phyloP scores from a whole-genome alignment of 2,113 vertebrate species.

The Myocastor coypus region DNA sequence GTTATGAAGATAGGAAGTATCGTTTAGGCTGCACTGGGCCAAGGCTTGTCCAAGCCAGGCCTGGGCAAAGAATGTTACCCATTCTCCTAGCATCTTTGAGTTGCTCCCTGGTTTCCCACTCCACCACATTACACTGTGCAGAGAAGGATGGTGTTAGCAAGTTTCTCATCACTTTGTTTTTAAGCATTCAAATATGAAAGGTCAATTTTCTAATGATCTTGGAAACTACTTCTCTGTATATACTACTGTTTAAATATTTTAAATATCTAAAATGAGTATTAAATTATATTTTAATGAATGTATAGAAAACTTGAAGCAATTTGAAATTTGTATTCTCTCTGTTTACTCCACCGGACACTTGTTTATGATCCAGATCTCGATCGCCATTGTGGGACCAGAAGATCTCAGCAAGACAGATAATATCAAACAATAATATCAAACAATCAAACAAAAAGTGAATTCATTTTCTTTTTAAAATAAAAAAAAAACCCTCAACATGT shows the following conservation, averaged over 20 bases:
- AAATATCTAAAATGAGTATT: background rate
- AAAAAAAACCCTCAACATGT: background rate
- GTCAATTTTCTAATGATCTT: background rate
- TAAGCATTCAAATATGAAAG: background rate
- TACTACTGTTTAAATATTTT: background rate
- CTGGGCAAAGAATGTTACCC: constrained; percentile 56
- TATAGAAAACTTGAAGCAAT: background rate
- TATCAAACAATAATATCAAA: background rate
- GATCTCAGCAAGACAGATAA: background rate
- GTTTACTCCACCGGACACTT: background rate
- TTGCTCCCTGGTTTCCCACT: fast-evolving
- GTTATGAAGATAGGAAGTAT: background rate
- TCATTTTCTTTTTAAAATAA: background rate
- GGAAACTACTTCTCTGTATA: background rate
- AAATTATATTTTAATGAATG: background rate
- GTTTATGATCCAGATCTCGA: background rate
- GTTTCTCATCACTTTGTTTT: background rate
- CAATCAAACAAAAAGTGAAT: too few relatives aligned
- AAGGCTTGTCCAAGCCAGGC: background rate
- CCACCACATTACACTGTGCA: background rate
- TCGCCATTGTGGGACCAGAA: fast-evolving
- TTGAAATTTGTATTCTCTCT: background rate
- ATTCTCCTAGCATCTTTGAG: constrained; percentile 59
- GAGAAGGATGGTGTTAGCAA: background rate
- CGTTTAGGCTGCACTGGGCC: background rate